phyloP scores from a whole-genome alignment of 2,113 vertebrate genomes.

The Antechinus flavipes region DNA sequence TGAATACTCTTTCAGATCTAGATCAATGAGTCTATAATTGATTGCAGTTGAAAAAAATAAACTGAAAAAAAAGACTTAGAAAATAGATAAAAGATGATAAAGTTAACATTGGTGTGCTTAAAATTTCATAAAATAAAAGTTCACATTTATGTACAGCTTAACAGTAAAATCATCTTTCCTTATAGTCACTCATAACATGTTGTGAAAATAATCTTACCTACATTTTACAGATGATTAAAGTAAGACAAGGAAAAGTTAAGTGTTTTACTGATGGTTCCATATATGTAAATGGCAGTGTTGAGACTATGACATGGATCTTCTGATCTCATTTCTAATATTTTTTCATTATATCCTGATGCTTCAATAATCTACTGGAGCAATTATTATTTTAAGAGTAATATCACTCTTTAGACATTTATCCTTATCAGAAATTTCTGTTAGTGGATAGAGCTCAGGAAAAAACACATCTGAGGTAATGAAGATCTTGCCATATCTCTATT shows the following conservation, averaged over 20 bases:
- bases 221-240: not conserved
- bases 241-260: not conserved
- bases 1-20: not conserved
- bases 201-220: not conserved
- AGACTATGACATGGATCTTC: not conserved
- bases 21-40: not conserved
- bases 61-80: not conserved
- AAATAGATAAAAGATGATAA: not conserved
- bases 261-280: not conserved
- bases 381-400: not conserved
- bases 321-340: not conserved
- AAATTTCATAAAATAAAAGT: not conserved
- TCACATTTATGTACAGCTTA: not conserved
- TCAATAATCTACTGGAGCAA: not conserved
- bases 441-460: not conserved
- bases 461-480: not conserved
- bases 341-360: not conserved
- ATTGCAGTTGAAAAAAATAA: not conserved
- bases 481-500: too few relatives aligned
- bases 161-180: not conserved
- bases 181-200: not conserved
- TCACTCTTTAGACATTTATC: not conserved
- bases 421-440: not conserved
- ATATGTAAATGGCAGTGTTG: not conserved
- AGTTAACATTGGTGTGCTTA: not conserved